phyloP scores from a whole-genome alignment of 1,140 invertebrate genomes.

The Hypsibius dujardini region DNA sequence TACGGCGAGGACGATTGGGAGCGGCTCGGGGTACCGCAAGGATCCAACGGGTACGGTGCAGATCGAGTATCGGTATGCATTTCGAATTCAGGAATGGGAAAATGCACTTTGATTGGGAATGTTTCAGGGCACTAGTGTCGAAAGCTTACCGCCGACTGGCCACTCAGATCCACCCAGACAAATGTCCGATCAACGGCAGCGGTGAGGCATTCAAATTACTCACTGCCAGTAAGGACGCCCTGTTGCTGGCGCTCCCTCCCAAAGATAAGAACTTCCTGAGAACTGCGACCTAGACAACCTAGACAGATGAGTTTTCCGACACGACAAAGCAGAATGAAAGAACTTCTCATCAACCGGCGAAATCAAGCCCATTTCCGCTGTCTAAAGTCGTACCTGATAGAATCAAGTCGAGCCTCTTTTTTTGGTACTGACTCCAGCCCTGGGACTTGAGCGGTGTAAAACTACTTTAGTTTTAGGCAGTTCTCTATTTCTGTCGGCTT shows the following conservation, averaged over 20 bases:
- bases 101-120: background rate
- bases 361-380: background rate
- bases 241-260: background rate
- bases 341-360: background rate
- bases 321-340: background rate
- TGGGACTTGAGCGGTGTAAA: background rate
- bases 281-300: background rate
- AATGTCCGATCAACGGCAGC: background rate
- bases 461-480: background rate
- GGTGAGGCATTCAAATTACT: constrained; percentile 1
- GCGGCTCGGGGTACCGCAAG: background rate
- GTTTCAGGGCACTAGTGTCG: background rate
- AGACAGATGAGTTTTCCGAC: background rate
- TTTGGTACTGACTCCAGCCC: too few relatives aligned
- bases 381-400: background rate
- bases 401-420: background rate
- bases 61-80: too few relatives aligned
- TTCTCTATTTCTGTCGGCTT: background rate
- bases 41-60: background rate
- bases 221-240: background rate
- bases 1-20: constrained; percentile 1
- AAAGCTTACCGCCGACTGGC: background rate
- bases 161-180: background rate
- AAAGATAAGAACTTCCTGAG: background rate
- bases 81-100: too few relatives aligned